Conservation (phyloP, 2,888 invertebrate species). For the Pheosia tremula region DNA sequence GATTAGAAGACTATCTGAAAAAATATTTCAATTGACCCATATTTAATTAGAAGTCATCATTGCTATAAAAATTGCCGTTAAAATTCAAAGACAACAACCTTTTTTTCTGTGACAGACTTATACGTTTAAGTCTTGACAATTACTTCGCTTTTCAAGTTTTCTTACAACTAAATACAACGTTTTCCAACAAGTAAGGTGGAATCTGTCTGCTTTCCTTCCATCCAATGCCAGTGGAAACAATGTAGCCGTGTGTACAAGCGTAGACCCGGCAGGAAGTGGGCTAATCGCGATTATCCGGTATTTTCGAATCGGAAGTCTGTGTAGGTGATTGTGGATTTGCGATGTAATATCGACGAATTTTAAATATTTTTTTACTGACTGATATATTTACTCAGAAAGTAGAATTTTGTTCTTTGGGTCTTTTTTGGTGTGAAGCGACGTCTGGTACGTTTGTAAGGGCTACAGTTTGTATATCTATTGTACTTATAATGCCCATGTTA, state of each 20-base stretch:
- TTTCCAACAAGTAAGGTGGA: neutral
- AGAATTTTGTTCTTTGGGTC: no score
- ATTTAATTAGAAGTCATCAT: no score
- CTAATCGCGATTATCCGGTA: slow-evolving; percentile 56
- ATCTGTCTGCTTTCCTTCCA: slow-evolving; percentile 20
- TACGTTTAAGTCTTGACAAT: no score
- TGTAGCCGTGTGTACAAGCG: slow-evolving; percentile 40
- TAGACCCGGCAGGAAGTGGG: slow-evolving; percentile 45
- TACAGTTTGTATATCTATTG: no score
- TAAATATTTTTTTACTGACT: no score
- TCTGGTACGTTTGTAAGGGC: no score
- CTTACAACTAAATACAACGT: neutral
- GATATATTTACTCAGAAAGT: no score
- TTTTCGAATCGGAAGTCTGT: slow-evolving; percentile 53
- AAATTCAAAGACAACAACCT: neutral
- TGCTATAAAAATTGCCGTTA: no score
- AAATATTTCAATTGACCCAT: no score
- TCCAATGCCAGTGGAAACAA: slow-evolving; percentile 46
- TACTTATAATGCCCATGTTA: no score
- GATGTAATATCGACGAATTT: slow-evolving; percentile 5
- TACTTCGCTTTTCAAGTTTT: neutral
- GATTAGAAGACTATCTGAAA: no score
- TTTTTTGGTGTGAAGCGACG: no score
- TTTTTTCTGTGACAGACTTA: neutral
- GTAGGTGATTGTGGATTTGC: slow-evolving; percentile 30